A percentile compares a stretch with the other conserved stretches of the same genome.
These are phyloP conservation scores for Trichoplusia ni DNA, from an alignment of 1,140 invertebrate genomes.

Conservation along the genomic window DNA sequence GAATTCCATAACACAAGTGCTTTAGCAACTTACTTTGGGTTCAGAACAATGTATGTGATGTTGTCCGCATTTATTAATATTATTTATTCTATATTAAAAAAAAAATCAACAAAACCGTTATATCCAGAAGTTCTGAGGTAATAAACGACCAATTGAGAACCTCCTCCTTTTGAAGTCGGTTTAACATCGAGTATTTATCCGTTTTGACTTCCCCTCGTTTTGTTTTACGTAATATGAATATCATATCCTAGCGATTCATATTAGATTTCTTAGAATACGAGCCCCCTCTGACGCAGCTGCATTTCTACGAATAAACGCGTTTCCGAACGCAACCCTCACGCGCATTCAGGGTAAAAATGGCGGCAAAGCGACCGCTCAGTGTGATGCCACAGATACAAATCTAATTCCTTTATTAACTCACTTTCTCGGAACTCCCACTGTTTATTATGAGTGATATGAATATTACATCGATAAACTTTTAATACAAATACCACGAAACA, in stretches of 20 bases:
- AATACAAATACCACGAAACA: slow-evolving; percentile 9
- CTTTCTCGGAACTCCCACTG: slow-evolving; percentile 41
- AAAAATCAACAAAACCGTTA: no score
- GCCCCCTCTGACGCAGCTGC: slow-evolving; percentile 48
- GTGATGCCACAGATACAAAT: slow-evolving; percentile 48
- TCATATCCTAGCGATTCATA: slow-evolving; percentile 14
- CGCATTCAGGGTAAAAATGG: slow-evolving; percentile 35
- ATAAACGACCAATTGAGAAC: no score
- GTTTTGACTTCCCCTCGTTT: neutral
- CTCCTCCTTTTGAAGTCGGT: no score
- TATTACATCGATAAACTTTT: slow-evolving; percentile 12
- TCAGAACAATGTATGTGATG: no score
- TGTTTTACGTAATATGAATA: slow-evolving; percentile 6
- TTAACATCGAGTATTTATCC: no score
- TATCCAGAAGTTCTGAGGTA: no score
- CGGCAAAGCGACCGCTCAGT: slow-evolving; percentile 42
- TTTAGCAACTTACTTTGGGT: no score
- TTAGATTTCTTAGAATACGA: slow-evolving; percentile 42
- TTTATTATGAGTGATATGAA: slow-evolving; percentile 15
- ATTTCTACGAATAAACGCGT: slow-evolving; percentile 50
- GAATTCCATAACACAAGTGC: no score
- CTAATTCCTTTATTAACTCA: slow-evolving; percentile 34
- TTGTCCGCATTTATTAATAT: no score
- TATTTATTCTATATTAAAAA: no score
- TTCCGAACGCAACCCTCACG: slow-evolving; percentile 46